Base-by-base conservation (phyloP, 2,888 invertebrate species). In the Bruchidius siliquastri region DNA sequence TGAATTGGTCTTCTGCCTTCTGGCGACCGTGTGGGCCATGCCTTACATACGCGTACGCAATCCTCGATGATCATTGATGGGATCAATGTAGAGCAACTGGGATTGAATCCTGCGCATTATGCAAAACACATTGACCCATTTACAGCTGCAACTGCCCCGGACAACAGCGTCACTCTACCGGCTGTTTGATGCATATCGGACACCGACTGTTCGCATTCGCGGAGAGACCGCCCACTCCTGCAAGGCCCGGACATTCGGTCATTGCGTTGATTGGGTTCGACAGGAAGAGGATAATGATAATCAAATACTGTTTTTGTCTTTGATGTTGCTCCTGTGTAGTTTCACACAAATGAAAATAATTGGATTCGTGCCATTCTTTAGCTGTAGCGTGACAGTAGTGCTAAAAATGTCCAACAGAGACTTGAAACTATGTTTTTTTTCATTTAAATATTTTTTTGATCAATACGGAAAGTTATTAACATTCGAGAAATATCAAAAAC, bases 91-190 rank as follows among this genome's bases (percentile, higher is more conserved):
- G 68, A 68, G 68, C 81, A 78, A 78, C 83, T 82, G 81, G 82
- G 82, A 83, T 83, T 81, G 79, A 82, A 83, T 83, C 83, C 82
- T 83, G 84, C 83, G 83, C 83, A 81, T 82, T 82, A 83, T 83
- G 83, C 82, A 83, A 82, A 83, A 79, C 82, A 83, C 82, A 78
- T 79, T 81, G 80, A 81, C 82, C 80, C 77, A 80, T 80, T 79
- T 80, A 79, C 75, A 73, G 74, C 21, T 71, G 74, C 68, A 78
- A 78, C 79, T 79, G 80, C 76, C 79, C 79, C 78, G 81, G 81
- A 81, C 81, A 80, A 81, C 78, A 77, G 74, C 77, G 77, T 77
- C 77, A 78, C 76, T 49, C 49, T 3, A 70, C 74, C 76, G 73
- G 71, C 70, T 13, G 49, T 49, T 49, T 49, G 49, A 49, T 49